phyloP scores from a whole-genome alignment of 1,140 invertebrate genomes.

The Trachymyrmex septentrionalis region DNA sequence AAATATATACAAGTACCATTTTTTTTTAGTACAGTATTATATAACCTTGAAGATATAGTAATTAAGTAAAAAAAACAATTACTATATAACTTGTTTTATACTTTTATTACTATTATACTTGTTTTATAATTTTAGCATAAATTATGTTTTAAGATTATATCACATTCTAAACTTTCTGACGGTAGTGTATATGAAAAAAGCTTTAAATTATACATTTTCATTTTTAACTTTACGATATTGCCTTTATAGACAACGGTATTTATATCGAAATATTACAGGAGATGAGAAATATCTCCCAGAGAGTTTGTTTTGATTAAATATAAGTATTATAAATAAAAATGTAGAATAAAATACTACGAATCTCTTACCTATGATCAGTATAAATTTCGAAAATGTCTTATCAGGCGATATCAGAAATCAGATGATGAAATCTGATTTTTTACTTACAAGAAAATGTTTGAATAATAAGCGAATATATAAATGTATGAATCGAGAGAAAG shows the following conservation, averaged over 20 bases:
- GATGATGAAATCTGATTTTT: not conserved
- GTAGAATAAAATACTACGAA: not conserved
- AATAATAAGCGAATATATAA: constrained; percentile 20
- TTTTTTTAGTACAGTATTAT: too few relatives aligned
- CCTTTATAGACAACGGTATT: not conserved
- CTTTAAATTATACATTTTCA: not conserved
- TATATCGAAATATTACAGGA: not conserved
- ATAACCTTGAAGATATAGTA: too few relatives aligned
- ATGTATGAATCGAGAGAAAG: constrained; percentile 26
- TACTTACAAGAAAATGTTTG: constrained; percentile 11
- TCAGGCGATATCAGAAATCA: not conserved
- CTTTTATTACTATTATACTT: too few relatives aligned
- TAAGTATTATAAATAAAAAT: not conserved
- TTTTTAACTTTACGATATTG: not conserved
- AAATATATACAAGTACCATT: too few relatives aligned
- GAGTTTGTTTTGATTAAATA: not conserved
- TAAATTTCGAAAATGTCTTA: constrained; percentile 4
- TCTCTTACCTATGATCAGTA: not conserved
- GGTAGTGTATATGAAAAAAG: too few relatives aligned
- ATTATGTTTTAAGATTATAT: too few relatives aligned
- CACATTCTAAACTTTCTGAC: too few relatives aligned
- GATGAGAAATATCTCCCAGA: not conserved
- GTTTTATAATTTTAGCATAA: too few relatives aligned
- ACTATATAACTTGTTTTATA: too few relatives aligned
- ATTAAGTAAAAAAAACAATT: too few relatives aligned